These are phyloP conservation scores for Dendrocopos noguchii DNA, from an alignment of 2,113 vertebrate species.

Conservation along the genomic window DNA sequence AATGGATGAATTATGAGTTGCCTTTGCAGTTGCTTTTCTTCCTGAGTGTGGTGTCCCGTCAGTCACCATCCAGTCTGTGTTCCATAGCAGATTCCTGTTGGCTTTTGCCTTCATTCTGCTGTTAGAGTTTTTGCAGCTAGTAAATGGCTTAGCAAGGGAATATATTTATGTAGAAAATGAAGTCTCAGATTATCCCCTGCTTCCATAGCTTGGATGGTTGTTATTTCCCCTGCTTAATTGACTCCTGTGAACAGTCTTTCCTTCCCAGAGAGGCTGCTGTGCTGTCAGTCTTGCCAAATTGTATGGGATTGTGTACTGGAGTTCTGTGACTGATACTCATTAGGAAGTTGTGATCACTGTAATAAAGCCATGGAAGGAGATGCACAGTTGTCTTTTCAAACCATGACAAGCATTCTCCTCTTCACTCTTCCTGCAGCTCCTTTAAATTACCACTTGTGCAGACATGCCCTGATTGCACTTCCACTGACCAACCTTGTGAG, in stretches of 20 bases:
- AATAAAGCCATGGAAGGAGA: slow-evolving; percentile 61
- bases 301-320: slow-evolving; percentile 28
- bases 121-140: slow-evolving; percentile 35
- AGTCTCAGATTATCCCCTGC: slow-evolving; percentile 46
- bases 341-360: slow-evolving; percentile 60
- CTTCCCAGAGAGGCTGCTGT: not conserved
- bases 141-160: slow-evolving; percentile 54
- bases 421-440: slow-evolving; percentile 11
- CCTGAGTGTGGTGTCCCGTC: slow-evolving; percentile 26
- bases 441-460: slow-evolving; percentile 13
- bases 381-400: slow-evolving; percentile 39
- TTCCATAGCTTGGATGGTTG: slow-evolving; percentile 39
- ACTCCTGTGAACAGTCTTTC: slow-evolving; percentile 47
- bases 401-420: slow-evolving; percentile 42
- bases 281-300: slow-evolving; percentile 50
- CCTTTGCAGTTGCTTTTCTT: slow-evolving; percentile 37
- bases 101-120: slow-evolving; percentile 18
- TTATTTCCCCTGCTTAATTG: slow-evolving; percentile 46
- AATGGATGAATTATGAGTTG: not conserved
- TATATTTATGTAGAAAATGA: slow-evolving; percentile 56
- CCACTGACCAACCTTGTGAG: not conserved
- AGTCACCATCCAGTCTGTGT: not conserved
- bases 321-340: slow-evolving; percentile 62
- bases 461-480: not conserved
- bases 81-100: slow-evolving; percentile 42